Conservation (phyloP, 2,113 vertebrate genomes). For the Phycodurus eques region DNA sequence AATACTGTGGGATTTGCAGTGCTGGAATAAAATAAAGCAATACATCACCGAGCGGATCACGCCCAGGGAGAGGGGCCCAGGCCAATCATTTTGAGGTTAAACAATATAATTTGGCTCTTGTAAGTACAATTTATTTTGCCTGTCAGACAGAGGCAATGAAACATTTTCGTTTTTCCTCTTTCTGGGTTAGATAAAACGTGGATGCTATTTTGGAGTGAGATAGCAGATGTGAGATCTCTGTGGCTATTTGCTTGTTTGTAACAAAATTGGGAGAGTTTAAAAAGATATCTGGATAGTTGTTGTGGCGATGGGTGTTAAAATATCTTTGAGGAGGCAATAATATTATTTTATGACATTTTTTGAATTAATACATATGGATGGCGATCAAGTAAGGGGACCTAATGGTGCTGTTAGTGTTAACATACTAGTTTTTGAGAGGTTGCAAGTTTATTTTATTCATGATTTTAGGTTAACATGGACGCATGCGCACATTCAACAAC, state of each 20-base stretch:
- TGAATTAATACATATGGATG: neutral
- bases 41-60: slow-evolving; percentile 75
- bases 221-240: slow-evolving; percentile 46
- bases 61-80: slow-evolving; percentile 65
- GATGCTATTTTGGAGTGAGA: slow-evolving; percentile 51
- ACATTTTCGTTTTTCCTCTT: slow-evolving; percentile 55
- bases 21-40: slow-evolving; percentile 73
- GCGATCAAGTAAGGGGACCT: too few species aligned
- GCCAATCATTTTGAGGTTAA: slow-evolving; percentile 81
- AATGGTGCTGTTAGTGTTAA: neutral
- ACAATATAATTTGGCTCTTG: slow-evolving; percentile 81
- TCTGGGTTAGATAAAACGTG: slow-evolving; percentile 51
- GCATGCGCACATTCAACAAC: neutral
- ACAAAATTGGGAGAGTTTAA: neutral
- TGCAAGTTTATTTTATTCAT: neutral
- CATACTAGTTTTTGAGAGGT: neutral
- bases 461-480: neutral
- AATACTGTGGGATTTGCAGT: slow-evolving; percentile 70
- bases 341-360: neutral
- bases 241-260: slow-evolving; percentile 28
- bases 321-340: neutral
- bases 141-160: slow-evolving; percentile 65
- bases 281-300: neutral
- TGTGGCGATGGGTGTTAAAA: neutral
- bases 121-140: slow-evolving; percentile 78